These are phyloP conservation scores for Drosophila pegasa DNA, from an alignment of 2,888 invertebrate genomes.

Conservation along the genomic window DNA sequence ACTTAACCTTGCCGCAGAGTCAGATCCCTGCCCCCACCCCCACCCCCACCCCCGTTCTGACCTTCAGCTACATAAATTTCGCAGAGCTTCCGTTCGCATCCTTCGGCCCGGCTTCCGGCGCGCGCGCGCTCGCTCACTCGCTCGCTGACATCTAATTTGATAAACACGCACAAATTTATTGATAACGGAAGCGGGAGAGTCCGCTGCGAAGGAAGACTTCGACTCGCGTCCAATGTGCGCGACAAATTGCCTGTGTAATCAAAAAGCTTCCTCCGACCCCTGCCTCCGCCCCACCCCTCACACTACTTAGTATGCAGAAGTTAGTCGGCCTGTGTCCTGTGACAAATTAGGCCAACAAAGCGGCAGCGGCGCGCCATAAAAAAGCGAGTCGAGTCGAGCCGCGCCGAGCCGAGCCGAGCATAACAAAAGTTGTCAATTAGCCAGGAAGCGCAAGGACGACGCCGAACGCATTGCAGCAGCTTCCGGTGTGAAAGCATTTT, in stretches of 20 bases:
- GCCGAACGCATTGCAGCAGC: conserved; percentile 74
- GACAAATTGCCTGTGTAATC: conserved; percentile 78
- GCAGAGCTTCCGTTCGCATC: conserved; percentile 37
- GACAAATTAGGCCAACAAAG: conserved; percentile 72
- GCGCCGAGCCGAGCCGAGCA: not conserved
- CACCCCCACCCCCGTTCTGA: conserved; percentile 37
- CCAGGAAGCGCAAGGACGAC: conserved; percentile 44
- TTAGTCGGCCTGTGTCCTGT: conserved; percentile 52
- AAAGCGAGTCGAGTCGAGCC: conserved; percentile 19
- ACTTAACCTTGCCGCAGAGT: conserved; percentile 45
- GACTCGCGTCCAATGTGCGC: conserved; percentile 58
- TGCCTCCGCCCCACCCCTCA: not conserved
- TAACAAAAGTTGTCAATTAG: conserved; percentile 66
- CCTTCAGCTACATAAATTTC: conserved; percentile 46
- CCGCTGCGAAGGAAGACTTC: conserved; percentile 25
- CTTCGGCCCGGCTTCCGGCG: conserved; percentile 33
- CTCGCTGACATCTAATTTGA: conserved; percentile 50
- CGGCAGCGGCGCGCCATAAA: conserved; percentile 49
- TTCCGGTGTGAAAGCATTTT: conserved; percentile 79
- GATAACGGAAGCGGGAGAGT: conserved; percentile 61
- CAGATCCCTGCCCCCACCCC: conserved; percentile 7
- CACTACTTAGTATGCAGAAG: conserved; percentile 28
- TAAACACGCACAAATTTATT: conserved; percentile 76
- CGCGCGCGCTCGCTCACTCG: not conserved
- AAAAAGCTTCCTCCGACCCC: conserved; percentile 32